Conservation (phyloP, 1,140 invertebrate genomes). For the Manduca sexta region DNA sequence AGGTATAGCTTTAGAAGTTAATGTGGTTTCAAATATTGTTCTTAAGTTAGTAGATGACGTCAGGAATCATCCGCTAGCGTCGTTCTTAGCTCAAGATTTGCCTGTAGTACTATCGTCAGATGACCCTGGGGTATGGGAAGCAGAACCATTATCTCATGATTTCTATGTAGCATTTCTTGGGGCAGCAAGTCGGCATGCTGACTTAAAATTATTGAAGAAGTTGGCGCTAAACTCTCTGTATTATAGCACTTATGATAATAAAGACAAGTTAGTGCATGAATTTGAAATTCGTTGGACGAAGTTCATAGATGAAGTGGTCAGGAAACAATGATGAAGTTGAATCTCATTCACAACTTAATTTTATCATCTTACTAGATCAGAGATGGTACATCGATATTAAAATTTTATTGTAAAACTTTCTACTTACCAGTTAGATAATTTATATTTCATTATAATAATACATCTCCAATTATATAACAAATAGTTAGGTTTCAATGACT, state of each 20-base stretch:
- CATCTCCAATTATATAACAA: too few species aligned
- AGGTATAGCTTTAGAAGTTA: constrained; percentile 86
- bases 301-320: constrained; percentile 42
- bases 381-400: too few species aligned
- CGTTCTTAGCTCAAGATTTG: constrained; percentile 77
- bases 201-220: constrained; percentile 84
- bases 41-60: constrained; percentile 83
- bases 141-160: constrained; percentile 82
- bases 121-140: constrained; percentile 85
- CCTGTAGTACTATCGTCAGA: constrained; percentile 80
- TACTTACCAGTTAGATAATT: too few species aligned
- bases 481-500: too few species aligned
- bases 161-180: constrained; percentile 88
- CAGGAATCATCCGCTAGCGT: constrained; percentile 85
- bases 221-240: constrained; percentile 85
- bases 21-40: constrained; percentile 87
- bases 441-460: too few species aligned
- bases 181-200: constrained; percentile 80
- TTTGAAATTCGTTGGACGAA: constrained; percentile 56
- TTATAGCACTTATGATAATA: constrained; percentile 71
- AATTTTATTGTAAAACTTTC: too few species aligned
- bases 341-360: too few species aligned
- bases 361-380: too few species aligned
- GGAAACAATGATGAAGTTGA: constrained; percentile 12
- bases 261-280: constrained; percentile 48